phyloP scores from a whole-genome alignment of 2,797 vertebrate species.

The Melopsittacus undulatus region DNA sequence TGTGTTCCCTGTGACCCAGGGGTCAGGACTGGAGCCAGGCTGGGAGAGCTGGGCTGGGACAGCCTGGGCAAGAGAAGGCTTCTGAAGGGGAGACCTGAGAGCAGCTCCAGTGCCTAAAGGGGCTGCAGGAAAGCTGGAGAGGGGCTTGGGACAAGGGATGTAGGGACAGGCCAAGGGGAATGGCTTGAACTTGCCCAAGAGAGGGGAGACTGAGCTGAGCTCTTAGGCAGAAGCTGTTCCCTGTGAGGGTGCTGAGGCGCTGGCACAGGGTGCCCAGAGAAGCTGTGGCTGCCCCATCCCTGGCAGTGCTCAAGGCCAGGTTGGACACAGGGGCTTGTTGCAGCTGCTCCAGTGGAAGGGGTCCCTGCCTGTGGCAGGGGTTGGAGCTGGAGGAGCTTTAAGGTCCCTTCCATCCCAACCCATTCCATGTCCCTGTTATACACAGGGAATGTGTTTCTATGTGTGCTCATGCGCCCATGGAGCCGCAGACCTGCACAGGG shows the following conservation, averaged over 20 bases:
- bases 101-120: neutral
- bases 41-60: neutral
- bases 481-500: neutral
- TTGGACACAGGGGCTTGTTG: no score
- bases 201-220: no score
- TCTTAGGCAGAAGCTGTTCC: no score
- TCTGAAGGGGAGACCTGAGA: neutral
- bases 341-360: neutral
- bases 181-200: no score
- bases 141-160: no score
- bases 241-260: no score
- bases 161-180: no score
- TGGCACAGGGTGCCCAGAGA: no score
- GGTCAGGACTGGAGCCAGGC: accelerated
- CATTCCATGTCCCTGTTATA: neutral
- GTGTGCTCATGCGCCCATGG: accelerated
- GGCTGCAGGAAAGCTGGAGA: no score
- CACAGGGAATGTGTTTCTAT: neutral
- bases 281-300: no score
- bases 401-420: neutral
- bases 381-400: neutral
- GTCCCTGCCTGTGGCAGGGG: neutral
- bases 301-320: no score
- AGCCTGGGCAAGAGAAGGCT: no score
- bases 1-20: neutral